Evolutionary conservation across 2,888 invertebrate genomes (phyloP), one percentile per base, ranked within the genome.

Genomic region (Tryphoninae sp.): DNA sequence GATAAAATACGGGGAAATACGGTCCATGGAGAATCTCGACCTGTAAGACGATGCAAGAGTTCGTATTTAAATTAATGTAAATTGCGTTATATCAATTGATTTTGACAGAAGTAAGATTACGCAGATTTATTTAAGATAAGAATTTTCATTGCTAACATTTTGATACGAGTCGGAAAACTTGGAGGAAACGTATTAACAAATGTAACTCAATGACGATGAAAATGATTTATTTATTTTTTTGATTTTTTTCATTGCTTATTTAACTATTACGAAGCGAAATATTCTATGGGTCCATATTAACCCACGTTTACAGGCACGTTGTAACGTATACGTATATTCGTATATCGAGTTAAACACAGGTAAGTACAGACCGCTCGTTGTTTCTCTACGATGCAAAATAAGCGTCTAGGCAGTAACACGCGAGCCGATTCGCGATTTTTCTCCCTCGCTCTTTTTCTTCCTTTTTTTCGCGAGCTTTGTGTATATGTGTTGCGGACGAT

Each of bases 381-480:
- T 73, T 51, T 64, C 51, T 26, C 49, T 8, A 22, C 62, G 40
- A 64, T 45, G 23, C 55, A 58, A 64, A 73, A 77, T 62, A 77
- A 62, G 22, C 4, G 55, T n/a, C 22, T 49, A 68, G 72, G 69
- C 55, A n/a, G 42, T 53, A 45, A 67, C 80, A 80, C 81, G 77
- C 81, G 68, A 73, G 58, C 73, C 55, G 58, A 81, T 77, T 64
- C 55, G 67, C 67, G 62, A 80, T 80, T 76, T 74, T 61, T 71
- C 68, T 13, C 58, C 49, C 58, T 51, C 65, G 16, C 26, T 33
- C 22, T n/a, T 11, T 3, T 8, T 51, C 11, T 2, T 40, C 49
- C 16, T 51, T 62, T 77, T 72, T 45, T 61, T 68, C 71, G 49
- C 55, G 58, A 22, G 16, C 42, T 62, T 62, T 73, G 72, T 33